These are phyloP conservation scores for Rhinoraja longicauda DNA, from an alignment of 2,797 vertebrate genomes.

Conservation along the genomic window DNA sequence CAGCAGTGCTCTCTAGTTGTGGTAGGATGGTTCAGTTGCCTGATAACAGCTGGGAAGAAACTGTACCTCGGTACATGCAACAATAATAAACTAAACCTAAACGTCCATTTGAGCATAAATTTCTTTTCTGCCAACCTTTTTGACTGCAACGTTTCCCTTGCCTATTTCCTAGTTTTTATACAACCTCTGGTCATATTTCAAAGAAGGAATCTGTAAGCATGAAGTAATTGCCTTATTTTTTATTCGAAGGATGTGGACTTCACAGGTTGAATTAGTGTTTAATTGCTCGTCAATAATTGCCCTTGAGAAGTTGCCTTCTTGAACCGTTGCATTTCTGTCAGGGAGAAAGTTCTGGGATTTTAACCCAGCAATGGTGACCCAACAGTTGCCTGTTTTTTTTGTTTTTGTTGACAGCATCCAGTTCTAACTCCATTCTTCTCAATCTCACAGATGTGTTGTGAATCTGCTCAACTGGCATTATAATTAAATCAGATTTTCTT, in stretches of 20 bases:
- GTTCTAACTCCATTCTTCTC: background rate
- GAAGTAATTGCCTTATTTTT: background rate
- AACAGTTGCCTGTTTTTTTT: background rate
- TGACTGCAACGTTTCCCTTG: background rate
- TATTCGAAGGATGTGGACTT: no score
- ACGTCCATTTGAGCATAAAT: background rate
- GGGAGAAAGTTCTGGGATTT: no score
- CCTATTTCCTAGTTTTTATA: background rate
- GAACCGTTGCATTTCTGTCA: no score
- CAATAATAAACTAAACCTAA: no score
- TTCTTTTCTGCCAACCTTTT: background rate
- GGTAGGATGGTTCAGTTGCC: no score
- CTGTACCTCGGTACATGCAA: no score
- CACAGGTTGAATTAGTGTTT: no score
- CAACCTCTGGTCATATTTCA: background rate
- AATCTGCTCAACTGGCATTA: background rate
- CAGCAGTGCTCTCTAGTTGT: no score
- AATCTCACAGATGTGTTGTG: background rate
- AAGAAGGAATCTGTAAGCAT: background rate
- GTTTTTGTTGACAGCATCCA: background rate
- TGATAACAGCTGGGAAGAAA: no score
- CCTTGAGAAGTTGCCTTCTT: no score
- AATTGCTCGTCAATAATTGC: no score
- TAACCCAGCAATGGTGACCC: no score
- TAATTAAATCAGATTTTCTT: background rate